phyloP scores from a whole-genome alignment of 2,888 invertebrate genomes.

The Drosophila subquinaria region DNA sequence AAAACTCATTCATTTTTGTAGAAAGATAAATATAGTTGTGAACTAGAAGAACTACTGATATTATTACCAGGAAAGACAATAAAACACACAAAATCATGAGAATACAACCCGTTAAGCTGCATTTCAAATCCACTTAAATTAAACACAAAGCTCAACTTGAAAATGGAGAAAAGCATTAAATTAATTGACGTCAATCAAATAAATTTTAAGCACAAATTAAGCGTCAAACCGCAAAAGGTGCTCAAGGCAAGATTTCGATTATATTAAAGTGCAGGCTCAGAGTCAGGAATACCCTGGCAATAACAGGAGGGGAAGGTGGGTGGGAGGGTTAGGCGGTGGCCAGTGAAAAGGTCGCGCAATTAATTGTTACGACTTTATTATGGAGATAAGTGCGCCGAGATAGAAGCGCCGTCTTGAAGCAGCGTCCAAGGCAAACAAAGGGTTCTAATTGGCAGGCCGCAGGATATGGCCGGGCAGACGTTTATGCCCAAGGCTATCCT shows the following conservation, averaged over 20 bases:
- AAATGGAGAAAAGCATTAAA: conserved; percentile 61
- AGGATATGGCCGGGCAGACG: conserved; percentile 72
- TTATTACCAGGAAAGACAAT: too few species aligned
- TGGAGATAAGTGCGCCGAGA: conserved; percentile 79
- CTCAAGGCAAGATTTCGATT: conserved; percentile 7
- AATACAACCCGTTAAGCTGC: neutral
- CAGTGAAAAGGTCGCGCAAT: conserved; percentile 78
- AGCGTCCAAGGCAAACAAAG: conserved; percentile 67
- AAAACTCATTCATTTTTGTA: too few species aligned
- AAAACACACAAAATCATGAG: neutral
- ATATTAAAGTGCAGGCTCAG: conserved; percentile 32
- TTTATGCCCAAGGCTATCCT: conserved; percentile 62
- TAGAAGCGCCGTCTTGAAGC: conserved; percentile 49
- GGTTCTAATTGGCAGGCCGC: conserved; percentile 81
- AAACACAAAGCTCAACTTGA: conserved; percentile 45
- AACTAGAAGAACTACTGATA: too few species aligned
- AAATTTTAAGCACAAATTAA: conserved; percentile 76
- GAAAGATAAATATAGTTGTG: too few species aligned
- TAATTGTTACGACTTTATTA: conserved; percentile 84
- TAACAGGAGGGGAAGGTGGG: neutral
- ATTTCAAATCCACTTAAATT: conserved; percentile 26
- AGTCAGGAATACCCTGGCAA: conserved; percentile 11
- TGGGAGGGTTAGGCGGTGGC: conserved; percentile 22
- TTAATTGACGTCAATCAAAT: conserved; percentile 79
- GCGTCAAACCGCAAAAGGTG: conserved; percentile 64